Evolutionary conservation across 2,797 vertebrate genomes (phyloP), one percentile per base, ranked within the genome.

Genomic region (Sebastes cheni): DNA sequence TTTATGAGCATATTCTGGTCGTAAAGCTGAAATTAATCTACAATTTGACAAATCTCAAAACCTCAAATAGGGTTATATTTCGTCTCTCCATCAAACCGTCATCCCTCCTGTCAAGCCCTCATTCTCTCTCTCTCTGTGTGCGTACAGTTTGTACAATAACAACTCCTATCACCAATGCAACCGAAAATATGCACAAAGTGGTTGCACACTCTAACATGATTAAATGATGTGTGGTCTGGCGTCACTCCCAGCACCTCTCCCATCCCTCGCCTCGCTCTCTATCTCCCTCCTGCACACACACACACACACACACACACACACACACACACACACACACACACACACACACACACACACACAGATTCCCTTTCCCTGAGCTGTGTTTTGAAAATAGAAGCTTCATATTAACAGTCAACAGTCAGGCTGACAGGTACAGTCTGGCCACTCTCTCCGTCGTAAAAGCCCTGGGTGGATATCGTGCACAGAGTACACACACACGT

Each of bases 181-280:
- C 91, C 73, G 61, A 83, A 93, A 93, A 92, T 88, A 90, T 91
- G 88, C 91, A 92, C 88, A 80, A 82, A 91, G 91, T 83, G 90
- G 91, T 88, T 91, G 91, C 92, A 92, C 91, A 90, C 92, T 94
- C 88, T 91, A 95, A 93, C 91, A 83, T 92, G 92, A 95, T 95
- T 94, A 94, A 95, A 93, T 92, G 90, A 94, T 92, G 91, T 93
- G 94, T 91, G 89, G 93, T 93, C 92, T 95, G 94, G 94, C 93
- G 79, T 90, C 89, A 82, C 91, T 95, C 93, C 93, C 91, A 89
- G 90, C 90, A 92, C 92, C 89, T 91, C 92, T 90, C 86, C 87
- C 87, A 83, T 90, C 88, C 88, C 78, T 83, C 67, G n/a, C 85
- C 74, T 46, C 36, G 77, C 91, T 85, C 83, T 72, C 56, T 87